Evolutionary conservation across 2,113 vertebrate species (phyloP).

Genomic region (Carlito syrichta): DNA sequence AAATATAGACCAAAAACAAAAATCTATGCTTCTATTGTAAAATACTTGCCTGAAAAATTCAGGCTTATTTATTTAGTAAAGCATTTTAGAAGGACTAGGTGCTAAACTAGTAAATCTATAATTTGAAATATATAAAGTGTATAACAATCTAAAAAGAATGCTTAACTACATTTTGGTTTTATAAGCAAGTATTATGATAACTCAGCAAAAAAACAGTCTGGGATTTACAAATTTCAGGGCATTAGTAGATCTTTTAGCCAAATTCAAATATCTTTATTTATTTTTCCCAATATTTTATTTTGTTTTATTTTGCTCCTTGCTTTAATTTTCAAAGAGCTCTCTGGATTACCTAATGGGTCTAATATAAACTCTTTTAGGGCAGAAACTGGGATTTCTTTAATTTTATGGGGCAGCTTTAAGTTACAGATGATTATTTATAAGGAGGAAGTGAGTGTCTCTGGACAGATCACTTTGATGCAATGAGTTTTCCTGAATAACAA

Average conservation of each 20-base stretch:
- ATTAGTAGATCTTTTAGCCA: background rate
- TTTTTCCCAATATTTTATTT: background rate
- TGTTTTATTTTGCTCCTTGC: conserved; percentile 15
- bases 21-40: background rate
- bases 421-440: background rate
- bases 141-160: background rate
- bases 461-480: background rate
- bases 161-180: background rate
- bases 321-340: background rate
- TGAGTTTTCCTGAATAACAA: background rate
- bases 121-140: background rate
- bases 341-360: background rate
- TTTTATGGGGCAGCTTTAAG: background rate
- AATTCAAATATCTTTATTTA: background rate
- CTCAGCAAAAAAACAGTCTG: background rate
- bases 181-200: background rate
- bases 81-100: background rate
- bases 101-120: background rate
- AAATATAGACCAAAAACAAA: background rate
- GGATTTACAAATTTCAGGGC: background rate
- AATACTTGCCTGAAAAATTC: background rate
- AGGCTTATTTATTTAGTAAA: background rate
- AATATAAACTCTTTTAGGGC: background rate
- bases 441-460: background rate
- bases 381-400: background rate